phyloP scores from a whole-genome alignment of 2,797 vertebrate genomes.

The Simalia tracyae region DNA sequence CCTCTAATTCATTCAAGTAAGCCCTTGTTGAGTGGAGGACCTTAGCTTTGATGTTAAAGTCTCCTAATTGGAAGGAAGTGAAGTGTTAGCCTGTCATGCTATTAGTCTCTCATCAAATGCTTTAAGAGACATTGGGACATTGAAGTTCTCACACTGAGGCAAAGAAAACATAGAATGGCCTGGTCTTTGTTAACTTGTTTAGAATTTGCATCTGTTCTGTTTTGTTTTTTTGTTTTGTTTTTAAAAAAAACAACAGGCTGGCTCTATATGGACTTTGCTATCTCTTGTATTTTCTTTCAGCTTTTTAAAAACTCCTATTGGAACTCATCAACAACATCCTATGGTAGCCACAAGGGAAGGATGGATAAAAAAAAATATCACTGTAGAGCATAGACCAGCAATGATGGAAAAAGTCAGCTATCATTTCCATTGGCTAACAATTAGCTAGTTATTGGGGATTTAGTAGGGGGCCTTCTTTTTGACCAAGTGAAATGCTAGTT shows the following conservation, averaged over 20 bases:
- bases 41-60: conserved; percentile 92
- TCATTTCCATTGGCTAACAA: neutral
- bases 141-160: conserved; percentile 86
- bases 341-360: conserved; percentile 4
- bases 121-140: conserved; percentile 85
- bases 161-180: conserved; percentile 72
- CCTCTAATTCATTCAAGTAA: conserved; percentile 87
- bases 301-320: conserved; percentile 34
- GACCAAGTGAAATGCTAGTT: neutral
- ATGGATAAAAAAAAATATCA: neutral
- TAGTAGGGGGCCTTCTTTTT: neutral
- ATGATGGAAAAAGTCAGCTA: conserved; percentile 23
- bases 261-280: conserved; percentile 56
- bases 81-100: conserved; percentile 93
- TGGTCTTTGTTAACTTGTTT: conserved; percentile 86
- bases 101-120: conserved; percentile 92
- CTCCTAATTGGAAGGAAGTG: conserved; percentile 99
- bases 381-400: neutral
- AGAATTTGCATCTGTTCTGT: conserved; percentile 72
- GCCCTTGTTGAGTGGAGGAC: conserved; percentile 82
- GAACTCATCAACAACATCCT: conserved; percentile 25
- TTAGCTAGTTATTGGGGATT: neutral
- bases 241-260: conserved; percentile 49
- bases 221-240: neutral
- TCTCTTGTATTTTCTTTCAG: conserved; percentile 60